Evolutionary conservation across 2,113 vertebrate species (phyloP).

Genomic region (Ageneiosus marmoratus): DNA sequence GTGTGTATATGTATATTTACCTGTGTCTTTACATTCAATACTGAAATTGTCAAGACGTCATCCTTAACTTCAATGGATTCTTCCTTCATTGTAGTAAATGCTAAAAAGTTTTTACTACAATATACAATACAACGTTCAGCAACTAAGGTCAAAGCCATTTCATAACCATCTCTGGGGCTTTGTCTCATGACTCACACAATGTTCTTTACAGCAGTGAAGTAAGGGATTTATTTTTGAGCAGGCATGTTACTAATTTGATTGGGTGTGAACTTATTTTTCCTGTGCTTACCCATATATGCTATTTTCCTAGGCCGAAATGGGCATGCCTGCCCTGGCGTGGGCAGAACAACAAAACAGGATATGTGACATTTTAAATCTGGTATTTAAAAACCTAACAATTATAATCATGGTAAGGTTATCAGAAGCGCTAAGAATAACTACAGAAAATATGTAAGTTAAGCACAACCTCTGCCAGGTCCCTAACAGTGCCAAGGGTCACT

Average conservation of each 20-base stretch:
- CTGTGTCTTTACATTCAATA: too few relatives aligned
- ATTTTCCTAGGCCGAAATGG: not conserved
- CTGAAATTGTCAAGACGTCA: too few relatives aligned
- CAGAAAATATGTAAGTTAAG: not conserved
- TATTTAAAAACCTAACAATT: not conserved
- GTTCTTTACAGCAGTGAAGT: not conserved
- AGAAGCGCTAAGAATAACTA: not conserved
- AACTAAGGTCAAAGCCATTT: not conserved
- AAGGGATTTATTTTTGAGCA: not conserved
- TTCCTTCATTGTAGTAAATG: not conserved
- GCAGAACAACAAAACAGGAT: not conserved
- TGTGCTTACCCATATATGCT: not conserved
- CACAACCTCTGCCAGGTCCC: too few relatives aligned
- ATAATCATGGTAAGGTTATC: not conserved
- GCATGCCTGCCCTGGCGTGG: not conserved
- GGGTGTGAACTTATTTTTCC: not conserved
- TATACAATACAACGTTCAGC: not conserved
- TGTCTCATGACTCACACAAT: not conserved
- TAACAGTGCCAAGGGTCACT: not conserved
- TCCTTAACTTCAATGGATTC: not conserved
- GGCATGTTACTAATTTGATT: not conserved
- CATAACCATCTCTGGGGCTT: not conserved
- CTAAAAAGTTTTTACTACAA: not conserved
- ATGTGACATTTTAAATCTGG: not conserved
- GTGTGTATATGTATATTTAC: too few relatives aligned